Percentiles rank a stretch among this genome's conserved stretches.
These are phyloP conservation scores for Omphaloscelis lunosa DNA, from an alignment of 2,888 invertebrate genomes.

Conservation along the genomic window DNA sequence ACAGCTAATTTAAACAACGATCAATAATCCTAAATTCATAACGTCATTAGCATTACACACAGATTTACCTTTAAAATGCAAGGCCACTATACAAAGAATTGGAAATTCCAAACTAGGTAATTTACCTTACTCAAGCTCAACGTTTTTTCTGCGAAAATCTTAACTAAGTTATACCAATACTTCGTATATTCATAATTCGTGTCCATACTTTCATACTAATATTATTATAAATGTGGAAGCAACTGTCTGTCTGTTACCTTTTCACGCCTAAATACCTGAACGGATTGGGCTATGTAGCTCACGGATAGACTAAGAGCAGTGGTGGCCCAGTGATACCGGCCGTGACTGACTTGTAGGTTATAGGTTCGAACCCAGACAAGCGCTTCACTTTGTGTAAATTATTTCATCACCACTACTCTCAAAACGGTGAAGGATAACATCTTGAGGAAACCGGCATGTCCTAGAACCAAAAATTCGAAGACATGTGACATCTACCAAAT, in stretches of 20 bases:
- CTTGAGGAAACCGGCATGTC: too few relatives aligned
- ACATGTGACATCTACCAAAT: too few relatives aligned
- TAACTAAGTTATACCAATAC: neutral
- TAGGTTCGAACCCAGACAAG: too few relatives aligned
- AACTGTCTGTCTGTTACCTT: neutral
- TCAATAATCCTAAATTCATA: constrained; percentile 41
- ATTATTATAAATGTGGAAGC: neutral
- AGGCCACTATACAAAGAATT: constrained; percentile 14
- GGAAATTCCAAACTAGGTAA: constrained; percentile 39
- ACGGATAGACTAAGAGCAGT: too few relatives aligned
- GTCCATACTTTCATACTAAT: neutral
- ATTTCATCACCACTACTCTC: too few relatives aligned
- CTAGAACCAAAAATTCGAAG: too few relatives aligned
- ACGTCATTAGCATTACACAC: constrained; percentile 26
- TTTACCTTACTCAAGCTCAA: constrained; percentile 21
- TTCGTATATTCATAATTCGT: neutral
- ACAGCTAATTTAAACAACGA: constrained; percentile 27
- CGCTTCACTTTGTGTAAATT: too few relatives aligned
- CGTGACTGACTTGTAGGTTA: too few relatives aligned
- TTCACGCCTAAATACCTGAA: neutral
- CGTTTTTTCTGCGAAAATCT: constrained; percentile 24
- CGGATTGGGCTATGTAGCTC: neutral
- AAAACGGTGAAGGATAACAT: too few relatives aligned
- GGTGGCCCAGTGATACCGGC: too few relatives aligned
- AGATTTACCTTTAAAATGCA: constrained; percentile 25